A percentile compares a stretch with the other conserved stretches of the same genome.
phyloP scores from a whole-genome alignment of 2,888 invertebrate genomes.

The Siphlonurus alternatus region DNA sequence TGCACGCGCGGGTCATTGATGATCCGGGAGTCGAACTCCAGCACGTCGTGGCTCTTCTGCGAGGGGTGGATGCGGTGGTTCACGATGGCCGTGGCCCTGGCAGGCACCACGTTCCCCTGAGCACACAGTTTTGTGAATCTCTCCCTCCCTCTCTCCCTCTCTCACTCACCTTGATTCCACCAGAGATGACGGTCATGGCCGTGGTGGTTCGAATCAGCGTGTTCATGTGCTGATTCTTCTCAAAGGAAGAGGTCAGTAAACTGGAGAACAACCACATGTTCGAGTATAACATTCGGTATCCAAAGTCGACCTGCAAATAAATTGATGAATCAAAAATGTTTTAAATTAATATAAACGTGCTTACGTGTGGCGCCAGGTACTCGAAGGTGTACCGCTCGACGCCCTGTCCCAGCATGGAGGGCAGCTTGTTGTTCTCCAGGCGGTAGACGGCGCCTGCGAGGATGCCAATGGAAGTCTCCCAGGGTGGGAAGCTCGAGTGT shows the following conservation, averaged over 20 bases:
- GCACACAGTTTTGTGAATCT: not conserved
- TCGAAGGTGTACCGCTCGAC: conserved; percentile 25
- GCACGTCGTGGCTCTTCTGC: conserved; percentile 25
- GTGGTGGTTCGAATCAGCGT: conserved; percentile 28
- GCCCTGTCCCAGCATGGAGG: conserved; percentile 27
- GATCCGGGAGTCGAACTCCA: conserved; percentile 17
- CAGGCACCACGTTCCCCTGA: conserved; percentile 28
- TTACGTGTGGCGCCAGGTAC: conserved; percentile 22
- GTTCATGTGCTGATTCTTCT: conserved; percentile 22
- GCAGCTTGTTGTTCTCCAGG: conserved; percentile 25
- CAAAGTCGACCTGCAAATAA: conserved; percentile 20
- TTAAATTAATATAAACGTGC: conserved; percentile 4
- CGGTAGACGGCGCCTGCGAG: conserved; percentile 25
- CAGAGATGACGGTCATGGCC: conserved; percentile 28
- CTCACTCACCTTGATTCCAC: conserved; percentile 26
- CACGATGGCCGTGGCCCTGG: conserved; percentile 24
- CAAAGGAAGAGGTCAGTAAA: conserved; percentile 19
- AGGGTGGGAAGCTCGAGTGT: conserved; percentile 29
- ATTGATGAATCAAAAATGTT: not conserved
- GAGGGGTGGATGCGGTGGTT: conserved; percentile 31
- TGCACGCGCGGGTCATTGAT: conserved; percentile 22
- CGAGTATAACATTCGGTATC: conserved; percentile 1
- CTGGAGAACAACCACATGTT: conserved; percentile 16
- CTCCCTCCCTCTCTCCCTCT: not conserved
- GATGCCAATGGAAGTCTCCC: conserved; percentile 26